Conservation (phyloP, 2,797 vertebrate species). For the Lagothrix lagotricha region DNA sequence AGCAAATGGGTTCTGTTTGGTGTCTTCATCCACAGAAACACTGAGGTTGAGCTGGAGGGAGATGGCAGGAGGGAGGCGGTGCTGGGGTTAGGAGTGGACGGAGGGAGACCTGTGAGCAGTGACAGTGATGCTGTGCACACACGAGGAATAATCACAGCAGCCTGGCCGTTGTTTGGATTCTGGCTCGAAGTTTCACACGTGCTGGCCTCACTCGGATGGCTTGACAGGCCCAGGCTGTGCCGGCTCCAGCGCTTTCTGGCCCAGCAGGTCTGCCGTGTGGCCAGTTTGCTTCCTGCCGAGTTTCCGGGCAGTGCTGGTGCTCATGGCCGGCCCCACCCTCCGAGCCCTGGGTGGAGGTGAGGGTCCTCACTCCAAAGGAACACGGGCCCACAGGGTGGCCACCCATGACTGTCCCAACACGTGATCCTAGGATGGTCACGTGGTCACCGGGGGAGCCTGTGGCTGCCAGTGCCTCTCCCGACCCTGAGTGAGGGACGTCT, state of each 20-base stretch:
- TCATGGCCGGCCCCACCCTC: background rate
- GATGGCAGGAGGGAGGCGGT: background rate
- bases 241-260: background rate
- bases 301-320: background rate
- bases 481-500: background rate
- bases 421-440: background rate
- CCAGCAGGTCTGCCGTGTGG: background rate
- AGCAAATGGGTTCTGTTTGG: background rate
- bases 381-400: background rate
- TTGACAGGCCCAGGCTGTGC: too few species aligned
- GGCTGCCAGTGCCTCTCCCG: background rate
- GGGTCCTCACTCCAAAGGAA: background rate
- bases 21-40: background rate
- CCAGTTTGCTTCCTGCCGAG: background rate
- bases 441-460: background rate
- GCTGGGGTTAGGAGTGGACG: background rate
- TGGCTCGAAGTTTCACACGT: background rate
- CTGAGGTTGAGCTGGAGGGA: background rate
- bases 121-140: background rate
- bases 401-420: background rate
- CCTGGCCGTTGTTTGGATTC: fast-evolving
- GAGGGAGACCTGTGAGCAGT: background rate
- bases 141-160: background rate
- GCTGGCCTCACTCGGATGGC: background rate
- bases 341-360: background rate